Percentiles rank a stretch among this genome's conserved stretches.
Evolutionary conservation across 2,113 vertebrate genomes (phyloP).

Genomic region (Centropristis striata): DNA sequence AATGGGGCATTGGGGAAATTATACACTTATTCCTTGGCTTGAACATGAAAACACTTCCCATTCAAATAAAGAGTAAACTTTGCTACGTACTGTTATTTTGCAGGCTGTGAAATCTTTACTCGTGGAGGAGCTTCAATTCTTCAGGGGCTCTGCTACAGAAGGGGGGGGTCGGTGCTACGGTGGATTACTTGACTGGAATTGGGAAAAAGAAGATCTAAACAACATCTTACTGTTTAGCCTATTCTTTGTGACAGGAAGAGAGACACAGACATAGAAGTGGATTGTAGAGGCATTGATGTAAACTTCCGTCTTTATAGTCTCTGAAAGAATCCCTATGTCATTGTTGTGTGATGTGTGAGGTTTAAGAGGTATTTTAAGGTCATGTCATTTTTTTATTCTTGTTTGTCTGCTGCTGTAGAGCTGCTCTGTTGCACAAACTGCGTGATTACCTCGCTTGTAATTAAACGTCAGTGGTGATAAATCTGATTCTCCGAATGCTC

Average conservation of each 20-base stretch:
- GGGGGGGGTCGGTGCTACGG: constrained; percentile 14
- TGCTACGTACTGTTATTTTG: constrained; percentile 38
- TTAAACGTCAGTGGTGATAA: constrained; percentile 58
- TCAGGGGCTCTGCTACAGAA: constrained; percentile 47
- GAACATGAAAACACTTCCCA: constrained; percentile 62
- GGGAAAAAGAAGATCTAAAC: constrained; percentile 63
- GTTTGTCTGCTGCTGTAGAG: constrained; percentile 30
- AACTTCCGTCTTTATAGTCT: constrained; percentile 54
- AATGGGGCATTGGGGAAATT: constrained; percentile 57
- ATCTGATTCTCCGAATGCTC: constrained; percentile 42
- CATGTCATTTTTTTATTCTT: constrained; percentile 25
- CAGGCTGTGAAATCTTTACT: constrained; percentile 54
- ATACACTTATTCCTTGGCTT: constrained; percentile 59
- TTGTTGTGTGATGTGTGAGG: constrained; percentile 38
- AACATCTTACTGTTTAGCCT: constrained; percentile 58
- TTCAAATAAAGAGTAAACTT: constrained; percentile 66
- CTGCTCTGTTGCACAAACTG: constrained; percentile 36
- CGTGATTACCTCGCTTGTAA: constrained; percentile 58
- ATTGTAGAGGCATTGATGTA: constrained; percentile 54
- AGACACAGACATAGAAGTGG: constrained; percentile 22
- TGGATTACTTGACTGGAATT: constrained; percentile 63
- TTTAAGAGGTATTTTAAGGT: constrained; percentile 60
- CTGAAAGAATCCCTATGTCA: constrained; percentile 26
- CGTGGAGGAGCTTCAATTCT: constrained; percentile 53
- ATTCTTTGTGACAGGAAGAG: constrained; percentile 41